phyloP scores from a whole-genome alignment of 2,888 invertebrate genomes.

The Watsonalla cultraria region DNA sequence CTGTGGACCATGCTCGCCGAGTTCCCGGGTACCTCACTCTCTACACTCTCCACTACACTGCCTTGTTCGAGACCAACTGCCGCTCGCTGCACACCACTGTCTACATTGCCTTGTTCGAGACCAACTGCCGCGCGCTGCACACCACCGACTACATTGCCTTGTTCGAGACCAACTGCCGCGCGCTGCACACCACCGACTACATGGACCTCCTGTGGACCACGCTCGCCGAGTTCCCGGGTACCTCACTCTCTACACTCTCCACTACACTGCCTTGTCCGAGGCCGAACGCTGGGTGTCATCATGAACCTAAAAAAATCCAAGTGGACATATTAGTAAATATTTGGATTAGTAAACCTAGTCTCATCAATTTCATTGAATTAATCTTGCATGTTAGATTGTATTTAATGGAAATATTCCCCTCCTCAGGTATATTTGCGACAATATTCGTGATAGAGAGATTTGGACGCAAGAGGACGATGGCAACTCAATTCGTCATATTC shows the following conservation, averaged over 20 bases:
- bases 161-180: conserved; percentile 86
- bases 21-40: conserved; percentile 85
- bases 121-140: too few species aligned
- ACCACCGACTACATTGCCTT: too few species aligned
- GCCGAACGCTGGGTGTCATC: too few species aligned
- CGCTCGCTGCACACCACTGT: too few species aligned
- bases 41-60: too few species aligned
- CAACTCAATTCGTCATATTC: conserved; percentile 92
- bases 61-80: too few species aligned
- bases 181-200: conserved; percentile 91
- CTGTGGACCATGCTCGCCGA: conserved; percentile 96
- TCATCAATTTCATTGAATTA: too few species aligned
- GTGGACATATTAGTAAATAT: too few species aligned
- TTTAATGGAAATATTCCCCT: conserved; percentile 13
- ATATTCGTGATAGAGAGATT: conserved; percentile 93
- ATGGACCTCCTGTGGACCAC: conserved; percentile 96
- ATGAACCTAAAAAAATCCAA: too few species aligned
- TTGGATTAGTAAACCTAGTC: too few species aligned
- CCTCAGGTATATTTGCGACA: conserved; percentile 89
- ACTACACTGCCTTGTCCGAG: too few species aligned
- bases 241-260: neutral
- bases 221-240: conserved; percentile 95
- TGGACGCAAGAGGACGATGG: conserved; percentile 95
- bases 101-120: too few species aligned
- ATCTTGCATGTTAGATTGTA: neutral